A percentile compares a stretch with the other conserved stretches of the same genome.
phyloP scores from a whole-genome alignment of 2,888 invertebrate genomes.

The Colletes collaris region DNA sequence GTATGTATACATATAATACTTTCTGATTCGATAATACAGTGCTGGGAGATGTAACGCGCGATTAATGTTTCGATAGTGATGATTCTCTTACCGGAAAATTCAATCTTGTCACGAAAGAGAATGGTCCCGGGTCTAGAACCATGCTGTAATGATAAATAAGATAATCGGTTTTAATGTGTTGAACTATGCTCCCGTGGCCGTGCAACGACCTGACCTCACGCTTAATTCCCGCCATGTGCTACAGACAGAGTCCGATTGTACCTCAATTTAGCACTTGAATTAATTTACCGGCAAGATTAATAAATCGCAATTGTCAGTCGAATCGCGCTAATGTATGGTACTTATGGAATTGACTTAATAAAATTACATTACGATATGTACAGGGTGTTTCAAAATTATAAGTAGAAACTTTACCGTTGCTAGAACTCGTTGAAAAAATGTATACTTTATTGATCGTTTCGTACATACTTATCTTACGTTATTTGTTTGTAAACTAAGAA shows the following conservation, averaged over 20 bases:
- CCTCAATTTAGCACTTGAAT: constrained; percentile 79
- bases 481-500: not conserved
- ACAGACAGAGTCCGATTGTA: constrained; percentile 75
- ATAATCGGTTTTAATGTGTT: constrained; percentile 76
- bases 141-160: constrained; percentile 52
- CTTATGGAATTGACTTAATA: constrained; percentile 42
- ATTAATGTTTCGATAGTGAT: not conserved
- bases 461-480: not conserved
- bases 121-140: constrained; percentile 9
- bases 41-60: too few relatives aligned
- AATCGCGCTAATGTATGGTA: constrained; percentile 53
- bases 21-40: not conserved
- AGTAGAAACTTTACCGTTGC: not conserved
- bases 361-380: constrained; percentile 30
- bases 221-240: constrained; percentile 66
- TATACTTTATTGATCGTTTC: too few relatives aligned
- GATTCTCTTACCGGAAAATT: constrained; percentile 1
- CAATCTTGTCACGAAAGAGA: constrained; percentile 17
- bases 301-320: constrained; percentile 75
- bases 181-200: constrained; percentile 61
- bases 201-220: constrained; percentile 69
- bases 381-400: not conserved
- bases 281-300: constrained; percentile 76
- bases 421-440: not conserved
- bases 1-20: not conserved